phyloP scores from a whole-genome alignment of 1,140 invertebrate genomes.

The Scaptomyza pallida region DNA sequence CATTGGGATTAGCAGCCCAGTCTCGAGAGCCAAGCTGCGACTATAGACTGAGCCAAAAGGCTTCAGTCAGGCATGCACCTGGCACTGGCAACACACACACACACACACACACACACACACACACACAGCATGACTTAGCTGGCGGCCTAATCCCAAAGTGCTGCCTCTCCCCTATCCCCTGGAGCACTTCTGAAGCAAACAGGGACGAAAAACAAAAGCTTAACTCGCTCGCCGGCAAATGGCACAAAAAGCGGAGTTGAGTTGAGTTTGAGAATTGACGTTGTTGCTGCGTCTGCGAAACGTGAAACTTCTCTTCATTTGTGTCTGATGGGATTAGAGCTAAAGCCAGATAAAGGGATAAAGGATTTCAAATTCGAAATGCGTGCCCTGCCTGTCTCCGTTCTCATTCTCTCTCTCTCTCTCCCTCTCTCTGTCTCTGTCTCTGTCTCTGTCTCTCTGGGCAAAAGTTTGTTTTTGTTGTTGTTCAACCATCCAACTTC shows the following conservation, averaged over 20 bases:
- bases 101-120: slow-evolving; percentile 32
- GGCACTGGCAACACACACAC: slow-evolving; percentile 44
- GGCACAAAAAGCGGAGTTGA: slow-evolving; percentile 38
- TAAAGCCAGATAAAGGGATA: slow-evolving; percentile 84
- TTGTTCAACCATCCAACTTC: background rate
- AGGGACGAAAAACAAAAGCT: slow-evolving; percentile 56
- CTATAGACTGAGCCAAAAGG: slow-evolving; percentile 10
- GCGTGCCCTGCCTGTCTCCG: slow-evolving; percentile 53
- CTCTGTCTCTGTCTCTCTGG: slow-evolving; percentile 23
- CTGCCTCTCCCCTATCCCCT: slow-evolving; percentile 4
- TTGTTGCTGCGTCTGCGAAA: slow-evolving; percentile 50
- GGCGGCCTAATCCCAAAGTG: slow-evolving; percentile 73
- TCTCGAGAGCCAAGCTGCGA: slow-evolving; percentile 33
- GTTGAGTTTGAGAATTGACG: slow-evolving; percentile 20
- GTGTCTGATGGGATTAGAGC: slow-evolving; percentile 84
- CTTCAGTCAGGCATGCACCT: slow-evolving; percentile 61
- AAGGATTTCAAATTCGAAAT: slow-evolving; percentile 76
- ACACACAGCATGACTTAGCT: slow-evolving; percentile 57
- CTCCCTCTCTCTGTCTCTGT: no score
- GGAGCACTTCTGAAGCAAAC: slow-evolving; percentile 69
- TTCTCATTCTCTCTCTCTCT: no score
- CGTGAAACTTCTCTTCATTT: slow-evolving; percentile 83
- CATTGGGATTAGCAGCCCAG: slow-evolving; percentile 75
- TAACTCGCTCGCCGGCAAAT: slow-evolving; percentile 22
- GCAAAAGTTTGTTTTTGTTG: slow-evolving; percentile 28